Evolutionary conservation across 1,140 invertebrate species (phyloP).

Genomic region (Aphaenogaster floridana): DNA sequence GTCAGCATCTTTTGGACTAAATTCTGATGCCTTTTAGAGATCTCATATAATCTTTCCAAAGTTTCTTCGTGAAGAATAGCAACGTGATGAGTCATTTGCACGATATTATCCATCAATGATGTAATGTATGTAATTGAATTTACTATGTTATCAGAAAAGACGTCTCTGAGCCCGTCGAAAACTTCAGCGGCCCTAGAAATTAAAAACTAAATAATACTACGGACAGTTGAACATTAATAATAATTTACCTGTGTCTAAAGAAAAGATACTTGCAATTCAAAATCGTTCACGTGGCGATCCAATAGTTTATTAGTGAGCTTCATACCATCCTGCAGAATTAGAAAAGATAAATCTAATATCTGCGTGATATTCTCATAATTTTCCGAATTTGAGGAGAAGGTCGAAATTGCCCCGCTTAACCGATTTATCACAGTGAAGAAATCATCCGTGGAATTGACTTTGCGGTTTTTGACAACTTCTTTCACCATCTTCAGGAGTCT

Average conservation of each 20-base stretch:
- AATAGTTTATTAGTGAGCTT: constrained; percentile 77
- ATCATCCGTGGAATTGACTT: background rate
- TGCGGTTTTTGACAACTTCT: constrained; percentile 54
- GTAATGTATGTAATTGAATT: constrained; percentile 77
- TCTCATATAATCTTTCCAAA: constrained; percentile 72
- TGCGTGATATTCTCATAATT: constrained; percentile 73
- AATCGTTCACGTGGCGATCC: constrained; percentile 63
- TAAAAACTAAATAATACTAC: background rate
- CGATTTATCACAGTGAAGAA: constrained; percentile 64
- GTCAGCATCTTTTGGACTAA: constrained; percentile 78
- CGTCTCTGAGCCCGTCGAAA: constrained; percentile 74
- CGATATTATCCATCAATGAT: constrained; percentile 78
- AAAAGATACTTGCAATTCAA: constrained; percentile 53
- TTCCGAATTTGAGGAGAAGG: constrained; percentile 18
- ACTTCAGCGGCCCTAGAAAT: constrained; percentile 74
- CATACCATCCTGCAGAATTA: constrained; percentile 77
- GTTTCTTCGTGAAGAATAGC: constrained; percentile 79
- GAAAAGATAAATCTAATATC: constrained; percentile 74
- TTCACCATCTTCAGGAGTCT: constrained; percentile 77
- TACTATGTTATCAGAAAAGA: constrained; percentile 78
- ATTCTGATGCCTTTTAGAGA: constrained; percentile 74
- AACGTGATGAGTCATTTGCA: constrained; percentile 79
- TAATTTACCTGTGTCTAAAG: background rate
- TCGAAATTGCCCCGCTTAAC: constrained; percentile 44
- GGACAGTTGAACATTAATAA: background rate